Percentiles rank a stretch among this genome's conserved stretches.
Conservation (phyloP, 2,888 invertebrate species). For the Oithona nana region DNA sequence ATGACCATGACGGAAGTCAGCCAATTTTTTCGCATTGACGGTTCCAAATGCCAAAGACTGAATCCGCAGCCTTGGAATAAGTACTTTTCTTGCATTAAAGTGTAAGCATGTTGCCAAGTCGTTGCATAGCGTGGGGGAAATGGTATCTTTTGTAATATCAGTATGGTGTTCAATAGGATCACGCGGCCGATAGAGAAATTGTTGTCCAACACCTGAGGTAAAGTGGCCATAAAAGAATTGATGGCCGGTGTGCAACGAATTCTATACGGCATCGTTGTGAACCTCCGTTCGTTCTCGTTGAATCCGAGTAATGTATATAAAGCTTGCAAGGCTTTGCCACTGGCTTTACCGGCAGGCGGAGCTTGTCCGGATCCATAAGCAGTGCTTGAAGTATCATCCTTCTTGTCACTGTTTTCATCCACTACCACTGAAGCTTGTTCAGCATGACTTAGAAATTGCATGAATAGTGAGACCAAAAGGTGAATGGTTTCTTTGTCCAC, state of each 20-base stretch:
- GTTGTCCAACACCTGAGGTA: slow-evolving; percentile 84
- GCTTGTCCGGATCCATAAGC: background rate
- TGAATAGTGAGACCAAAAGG: slow-evolving; percentile 75
- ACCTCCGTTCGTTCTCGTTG: slow-evolving; percentile 14
- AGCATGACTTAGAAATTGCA: slow-evolving; percentile 76
- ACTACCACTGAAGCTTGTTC: slow-evolving; percentile 36
- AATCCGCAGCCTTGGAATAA: slow-evolving; percentile 31
- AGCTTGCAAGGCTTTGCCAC: slow-evolving; percentile 2
- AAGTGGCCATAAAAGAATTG: slow-evolving; percentile 79
- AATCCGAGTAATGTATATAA: slow-evolving; percentile 9
- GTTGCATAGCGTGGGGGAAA: slow-evolving; percentile 38
- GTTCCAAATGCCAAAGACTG: slow-evolving; percentile 69
- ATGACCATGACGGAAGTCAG: slow-evolving; percentile 76
- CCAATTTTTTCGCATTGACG: slow-evolving; percentile 75
- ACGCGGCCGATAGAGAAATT: slow-evolving; percentile 83
- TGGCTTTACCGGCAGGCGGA: background rate
- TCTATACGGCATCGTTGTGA: slow-evolving; percentile 14
- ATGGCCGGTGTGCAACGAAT: slow-evolving; percentile 73
- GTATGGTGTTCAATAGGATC: slow-evolving; percentile 63
- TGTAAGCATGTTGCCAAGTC: slow-evolving; percentile 8
- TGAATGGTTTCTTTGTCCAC: slow-evolving; percentile 89
- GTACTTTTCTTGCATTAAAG: slow-evolving; percentile 12
- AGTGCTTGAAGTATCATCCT: background rate
- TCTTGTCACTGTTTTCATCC: background rate
- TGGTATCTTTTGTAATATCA: slow-evolving; percentile 58